A percentile compares a stretch with the other conserved stretches of the same genome.
Conservation (phyloP, 2,888 invertebrate genomes). For the Pimpla rufipes region DNA sequence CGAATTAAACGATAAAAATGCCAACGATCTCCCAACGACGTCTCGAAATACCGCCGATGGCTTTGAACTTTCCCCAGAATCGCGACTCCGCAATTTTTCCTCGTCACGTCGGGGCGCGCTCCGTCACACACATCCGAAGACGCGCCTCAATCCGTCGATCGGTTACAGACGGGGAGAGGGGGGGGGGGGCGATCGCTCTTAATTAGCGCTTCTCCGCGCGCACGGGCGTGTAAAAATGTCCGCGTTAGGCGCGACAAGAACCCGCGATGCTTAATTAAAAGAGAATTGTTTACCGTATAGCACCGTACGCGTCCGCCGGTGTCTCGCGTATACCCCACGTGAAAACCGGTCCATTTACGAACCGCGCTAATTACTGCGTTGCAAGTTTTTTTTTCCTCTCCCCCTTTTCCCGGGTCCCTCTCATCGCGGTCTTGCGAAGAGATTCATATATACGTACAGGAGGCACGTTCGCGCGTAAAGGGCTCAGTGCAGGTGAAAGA, state of each 20-base stretch:
- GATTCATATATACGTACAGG: slow-evolving; percentile 48
- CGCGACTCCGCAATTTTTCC: not conserved
- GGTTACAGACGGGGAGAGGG: not conserved
- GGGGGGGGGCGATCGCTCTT: slow-evolving; percentile 52
- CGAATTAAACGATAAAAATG: not conserved
- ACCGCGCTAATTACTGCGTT: slow-evolving; percentile 71
- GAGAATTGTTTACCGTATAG: slow-evolving; percentile 63
- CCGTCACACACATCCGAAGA: not conserved
- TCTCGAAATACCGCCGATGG: too few relatives aligned
- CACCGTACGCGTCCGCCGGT: not conserved
- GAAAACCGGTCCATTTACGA: slow-evolving; percentile 73
- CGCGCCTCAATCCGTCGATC: slow-evolving; percentile 33
- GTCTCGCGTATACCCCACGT: slow-evolving; percentile 11
- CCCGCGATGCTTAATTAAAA: slow-evolving; percentile 66
- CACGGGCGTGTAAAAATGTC: slow-evolving; percentile 65
- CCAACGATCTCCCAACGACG: not conserved
- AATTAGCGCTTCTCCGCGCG: slow-evolving; percentile 62
- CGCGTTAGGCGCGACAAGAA: slow-evolving; percentile 59
- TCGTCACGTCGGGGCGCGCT: not conserved
- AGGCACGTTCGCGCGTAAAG: slow-evolving; percentile 58
- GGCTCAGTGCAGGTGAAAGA: not conserved
- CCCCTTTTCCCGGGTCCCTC: slow-evolving; percentile 12
- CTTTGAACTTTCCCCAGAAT: too few relatives aligned
- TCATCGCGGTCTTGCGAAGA: slow-evolving; percentile 32
- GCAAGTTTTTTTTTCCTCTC: slow-evolving; percentile 65